Conservation (phyloP, 2,888 invertebrate species). For the Mantis religiosa region DNA sequence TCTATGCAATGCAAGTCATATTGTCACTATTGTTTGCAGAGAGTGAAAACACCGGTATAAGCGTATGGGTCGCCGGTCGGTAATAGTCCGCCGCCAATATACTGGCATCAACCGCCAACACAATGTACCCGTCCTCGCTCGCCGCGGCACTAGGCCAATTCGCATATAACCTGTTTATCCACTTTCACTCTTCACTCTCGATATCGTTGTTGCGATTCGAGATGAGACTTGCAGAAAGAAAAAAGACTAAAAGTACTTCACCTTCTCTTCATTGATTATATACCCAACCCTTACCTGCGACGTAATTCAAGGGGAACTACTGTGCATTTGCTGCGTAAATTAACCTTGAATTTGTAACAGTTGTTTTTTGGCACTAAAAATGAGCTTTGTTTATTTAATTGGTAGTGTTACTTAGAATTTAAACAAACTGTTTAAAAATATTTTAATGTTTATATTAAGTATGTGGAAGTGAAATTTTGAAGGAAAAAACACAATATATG, state of each 20-base stretch:
- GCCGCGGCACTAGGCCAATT: background rate
- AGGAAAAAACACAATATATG: too few species aligned
- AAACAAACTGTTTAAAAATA: too few species aligned
- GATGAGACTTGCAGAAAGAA: background rate
- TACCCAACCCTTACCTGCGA: background rate
- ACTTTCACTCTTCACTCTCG: background rate
- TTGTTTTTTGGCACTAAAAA: too few species aligned
- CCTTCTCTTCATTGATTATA: background rate
- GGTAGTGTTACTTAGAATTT: too few species aligned
- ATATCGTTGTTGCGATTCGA: background rate
- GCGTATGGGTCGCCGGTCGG: background rate
- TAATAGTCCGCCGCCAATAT: background rate
- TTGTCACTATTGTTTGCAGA: background rate
- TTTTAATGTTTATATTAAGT: too few species aligned
- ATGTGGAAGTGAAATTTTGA: too few species aligned
- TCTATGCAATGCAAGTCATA: background rate
- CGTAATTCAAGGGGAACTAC: background rate
- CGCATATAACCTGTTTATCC: background rate
- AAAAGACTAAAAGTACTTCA: background rate
- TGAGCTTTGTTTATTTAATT: too few species aligned
- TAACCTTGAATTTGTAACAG: background rate
- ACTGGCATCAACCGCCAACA: background rate
- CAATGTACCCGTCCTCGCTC: background rate
- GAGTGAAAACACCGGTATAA: background rate
- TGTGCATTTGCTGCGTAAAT: background rate